Percentiles rank a stretch among this genome's conserved stretches.
phyloP scores from a whole-genome alignment of 2,888 invertebrate genomes.

The Noctua pronuba region DNA sequence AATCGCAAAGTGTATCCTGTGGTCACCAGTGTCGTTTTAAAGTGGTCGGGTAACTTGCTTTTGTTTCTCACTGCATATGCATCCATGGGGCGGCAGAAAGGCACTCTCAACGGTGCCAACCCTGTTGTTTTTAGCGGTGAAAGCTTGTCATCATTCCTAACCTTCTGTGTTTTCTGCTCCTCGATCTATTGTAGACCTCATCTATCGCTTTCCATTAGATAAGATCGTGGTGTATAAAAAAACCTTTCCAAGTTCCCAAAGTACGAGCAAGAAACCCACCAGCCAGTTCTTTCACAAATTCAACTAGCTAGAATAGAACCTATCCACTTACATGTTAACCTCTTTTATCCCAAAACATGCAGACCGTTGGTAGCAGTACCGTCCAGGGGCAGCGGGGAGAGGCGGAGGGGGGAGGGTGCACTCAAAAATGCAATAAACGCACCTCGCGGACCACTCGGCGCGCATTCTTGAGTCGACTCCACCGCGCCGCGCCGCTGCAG shows the following conservation, averaged over 20 bases:
- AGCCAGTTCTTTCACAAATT: neutral
- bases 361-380: slow-evolving; percentile 41
- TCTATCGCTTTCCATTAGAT: neutral
- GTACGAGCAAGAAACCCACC: neutral
- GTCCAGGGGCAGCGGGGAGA: neutral
- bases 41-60: neutral
- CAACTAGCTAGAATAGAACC: neutral
- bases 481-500: slow-evolving; percentile 29
- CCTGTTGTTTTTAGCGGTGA: neutral
- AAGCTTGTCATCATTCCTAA: neutral
- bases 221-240: neutral
- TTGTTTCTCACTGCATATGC: neutral
- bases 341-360: slow-evolving; percentile 33
- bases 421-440: slow-evolving; percentile 83
- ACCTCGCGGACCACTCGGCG: slow-evolving; percentile 67
- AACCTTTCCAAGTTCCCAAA: neutral
- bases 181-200: neutral
- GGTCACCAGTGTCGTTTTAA: neutral
- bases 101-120: neutral
- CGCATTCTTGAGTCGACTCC: slow-evolving; percentile 66
- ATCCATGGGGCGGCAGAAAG: neutral
- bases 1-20: neutral
- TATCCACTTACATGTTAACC: neutral
- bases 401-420: slow-evolving; percentile 43
- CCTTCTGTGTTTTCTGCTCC: neutral